Base-by-base conservation (phyloP, 1,140 invertebrate genomes). In the Planococcus citri region DNA sequence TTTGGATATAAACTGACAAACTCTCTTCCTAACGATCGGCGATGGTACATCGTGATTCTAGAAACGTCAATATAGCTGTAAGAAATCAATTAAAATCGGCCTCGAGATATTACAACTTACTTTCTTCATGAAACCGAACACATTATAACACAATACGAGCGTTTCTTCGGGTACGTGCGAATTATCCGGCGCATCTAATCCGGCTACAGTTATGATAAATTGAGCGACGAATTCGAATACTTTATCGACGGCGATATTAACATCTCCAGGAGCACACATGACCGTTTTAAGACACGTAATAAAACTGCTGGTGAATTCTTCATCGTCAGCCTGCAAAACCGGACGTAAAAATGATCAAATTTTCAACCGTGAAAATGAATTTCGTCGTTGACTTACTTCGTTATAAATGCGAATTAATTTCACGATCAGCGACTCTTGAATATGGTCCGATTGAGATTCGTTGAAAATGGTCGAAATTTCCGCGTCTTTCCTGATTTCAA, bases 1-100 rank as follows among this genome's bases (percentile, higher is more conserved):
- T 27, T 58, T 51, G 3, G 27, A 27, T 17, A 69, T 69, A 20
- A 69, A 69, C 17, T 58, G 37, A 17, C 69, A 69, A 27, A 69
- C 24, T 27, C 57, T 41, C 24, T 27, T 57, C 14, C 69, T 33
- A 22, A 69, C 41, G 20, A 58, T 57, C 27, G 21, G n/a, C n/a
- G 27, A 27, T 20, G 38, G 37, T 14, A 51, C 17, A 37, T 57
- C 38, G 25, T 69, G 69, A 69, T 41, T 25, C 69, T 69, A 69
- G 24, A 69, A 69, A 57, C 12, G 17, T n/a, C 10, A n/a, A n/a
- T n/a, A n/a, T n/a, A n/a, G n/a, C n/a, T n/a, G n/a, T n/a, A n/a
- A n/a, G n/a, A n/a, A n/a, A n/a, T n/a, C n/a, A n/a, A n/a, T n/a
- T n/a, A 68, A 25, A 64, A 41, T n/a, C 37, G n/a, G n/a, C 37